Conservation (phyloP, 2,113 vertebrate genomes). For the Propithecus coquereli region DNA sequence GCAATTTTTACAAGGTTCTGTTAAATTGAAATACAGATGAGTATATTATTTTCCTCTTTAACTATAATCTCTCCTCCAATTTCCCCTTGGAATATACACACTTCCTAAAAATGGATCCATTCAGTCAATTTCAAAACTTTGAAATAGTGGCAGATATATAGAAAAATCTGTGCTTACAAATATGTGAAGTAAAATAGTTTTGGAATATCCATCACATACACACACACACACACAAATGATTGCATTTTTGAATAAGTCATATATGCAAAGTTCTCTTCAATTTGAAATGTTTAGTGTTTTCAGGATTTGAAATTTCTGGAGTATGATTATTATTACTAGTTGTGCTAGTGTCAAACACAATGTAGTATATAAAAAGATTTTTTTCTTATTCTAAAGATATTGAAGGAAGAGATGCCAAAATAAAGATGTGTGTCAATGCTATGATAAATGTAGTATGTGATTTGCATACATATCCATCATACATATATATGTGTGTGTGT, state of each 20-base stretch:
- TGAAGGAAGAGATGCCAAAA: not conserved
- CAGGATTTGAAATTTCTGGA: not conserved
- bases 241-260: not conserved
- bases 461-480: not conserved
- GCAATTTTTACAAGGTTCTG: conserved; percentile 12
- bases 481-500: not conserved
- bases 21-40: conserved; percentile 27
- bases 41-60: not conserved
- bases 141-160: not conserved
- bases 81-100: not conserved
- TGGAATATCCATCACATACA: not conserved
- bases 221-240: not conserved
- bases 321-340: not conserved
- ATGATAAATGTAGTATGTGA: not conserved
- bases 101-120: not conserved
- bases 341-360: not conserved
- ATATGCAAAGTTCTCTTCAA: not conserved
- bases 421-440: not conserved
- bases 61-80: not conserved
- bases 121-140: not conserved
- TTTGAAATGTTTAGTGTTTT: not conserved
- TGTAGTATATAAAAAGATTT: not conserved
- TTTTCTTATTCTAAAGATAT: not conserved
- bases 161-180: not conserved
- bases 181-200: not conserved